Evolutionary conservation across 2,888 invertebrate species (phyloP).

Genomic region (Hirtodrosophila alboralis): DNA sequence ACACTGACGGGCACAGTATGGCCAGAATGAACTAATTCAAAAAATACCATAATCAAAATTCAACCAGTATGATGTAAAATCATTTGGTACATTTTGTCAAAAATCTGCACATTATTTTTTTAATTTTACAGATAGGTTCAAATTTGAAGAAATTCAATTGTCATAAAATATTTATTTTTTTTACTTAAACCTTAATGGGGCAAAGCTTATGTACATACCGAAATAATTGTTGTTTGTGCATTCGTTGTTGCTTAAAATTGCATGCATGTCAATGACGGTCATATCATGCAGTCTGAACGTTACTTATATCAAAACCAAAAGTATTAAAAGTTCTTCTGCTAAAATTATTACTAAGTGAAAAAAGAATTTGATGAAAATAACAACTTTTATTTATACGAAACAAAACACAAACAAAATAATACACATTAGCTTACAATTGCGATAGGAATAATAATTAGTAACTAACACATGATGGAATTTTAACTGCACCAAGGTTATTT

Average conservation of each 20-base stretch:
- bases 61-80: neutral
- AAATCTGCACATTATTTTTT: too few species aligned
- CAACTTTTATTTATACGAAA: conserved; percentile 32
- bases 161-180: too few species aligned
- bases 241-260: too few species aligned
- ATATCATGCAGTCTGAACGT: conserved; percentile 10
- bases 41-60: conserved; percentile 15
- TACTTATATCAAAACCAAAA: neutral
- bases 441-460: conserved; percentile 1
- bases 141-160: too few species aligned
- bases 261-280: too few species aligned
- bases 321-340: neutral
- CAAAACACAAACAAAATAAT: conserved; percentile 45
- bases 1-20: conserved; percentile 21
- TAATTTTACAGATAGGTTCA: too few species aligned
- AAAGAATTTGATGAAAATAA: conserved; percentile 15
- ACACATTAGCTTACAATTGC: conserved; percentile 17
- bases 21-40: neutral
- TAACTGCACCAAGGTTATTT: conserved; percentile 30
- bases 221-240: too few species aligned
- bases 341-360: neutral
- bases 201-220: too few species aligned
- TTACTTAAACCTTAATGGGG: too few species aligned
- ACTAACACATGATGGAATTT: conserved; percentile 20
- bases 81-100: too few species aligned